Evolutionary conservation across 2,888 invertebrate genomes (phyloP).

Genomic region (Ochropleura plecta): DNA sequence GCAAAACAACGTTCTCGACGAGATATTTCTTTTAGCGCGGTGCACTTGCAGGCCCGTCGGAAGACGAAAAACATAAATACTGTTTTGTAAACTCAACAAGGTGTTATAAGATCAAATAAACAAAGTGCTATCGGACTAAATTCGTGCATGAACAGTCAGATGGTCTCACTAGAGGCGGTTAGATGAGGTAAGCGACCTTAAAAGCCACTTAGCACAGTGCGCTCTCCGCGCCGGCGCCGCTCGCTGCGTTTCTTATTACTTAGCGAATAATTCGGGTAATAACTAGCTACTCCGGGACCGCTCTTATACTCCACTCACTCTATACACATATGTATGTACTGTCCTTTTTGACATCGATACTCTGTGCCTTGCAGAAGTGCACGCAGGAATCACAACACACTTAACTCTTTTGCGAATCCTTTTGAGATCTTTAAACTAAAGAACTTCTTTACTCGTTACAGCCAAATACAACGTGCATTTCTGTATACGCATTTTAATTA

Average conservation of each 20-base stretch:
- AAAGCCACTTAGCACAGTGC: conserved; percentile 87
- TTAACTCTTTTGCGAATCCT: neutral
- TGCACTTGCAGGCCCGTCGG: conserved; percentile 33
- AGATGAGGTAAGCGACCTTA: conserved; percentile 90
- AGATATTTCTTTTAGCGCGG: conserved; percentile 28
- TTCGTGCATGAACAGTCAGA: conserved; percentile 80
- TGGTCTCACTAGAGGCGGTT: conserved; percentile 76
- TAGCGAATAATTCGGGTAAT: conserved; percentile 82
- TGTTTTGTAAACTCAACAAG: conserved; percentile 46
- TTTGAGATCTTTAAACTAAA: conserved; percentile 20
- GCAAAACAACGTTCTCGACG: conserved; percentile 31
- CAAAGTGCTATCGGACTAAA: conserved; percentile 76
- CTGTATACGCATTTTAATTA: conserved; percentile 40
- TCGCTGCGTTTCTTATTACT: conserved; percentile 86
- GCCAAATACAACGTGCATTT: conserved; percentile 41
- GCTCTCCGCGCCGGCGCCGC: conserved; percentile 75
- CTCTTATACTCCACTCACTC: conserved; percentile 44
- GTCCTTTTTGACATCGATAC: conserved; percentile 40
- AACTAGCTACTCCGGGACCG: conserved; percentile 66
- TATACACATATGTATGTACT: conserved; percentile 21
- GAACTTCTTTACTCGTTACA: conserved; percentile 34
- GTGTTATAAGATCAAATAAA: conserved; percentile 76
- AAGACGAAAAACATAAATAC: conserved; percentile 38
- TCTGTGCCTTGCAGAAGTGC: conserved; percentile 8
- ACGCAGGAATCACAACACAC: conserved; percentile 8